Conservation (phyloP, 2,113 vertebrate genomes). For the Eurypyga helias region DNA sequence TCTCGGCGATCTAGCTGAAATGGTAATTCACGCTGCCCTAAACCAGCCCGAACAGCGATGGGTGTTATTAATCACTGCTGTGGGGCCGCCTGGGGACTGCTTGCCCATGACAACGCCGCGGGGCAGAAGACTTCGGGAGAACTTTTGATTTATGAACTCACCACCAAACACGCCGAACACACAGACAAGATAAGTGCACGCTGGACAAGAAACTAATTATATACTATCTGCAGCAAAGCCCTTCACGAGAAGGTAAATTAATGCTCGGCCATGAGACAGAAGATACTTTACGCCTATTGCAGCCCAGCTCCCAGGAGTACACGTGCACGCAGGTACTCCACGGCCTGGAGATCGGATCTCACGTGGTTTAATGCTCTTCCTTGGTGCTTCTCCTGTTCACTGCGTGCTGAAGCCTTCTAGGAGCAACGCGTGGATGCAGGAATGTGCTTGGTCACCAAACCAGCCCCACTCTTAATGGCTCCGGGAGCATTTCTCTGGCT, state of each 20-base stretch:
- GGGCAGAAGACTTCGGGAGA: background rate
- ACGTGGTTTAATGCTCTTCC: background rate
- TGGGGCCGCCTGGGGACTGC: background rate
- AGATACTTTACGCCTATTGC: background rate
- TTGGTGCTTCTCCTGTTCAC: background rate
- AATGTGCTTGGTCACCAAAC: background rate
- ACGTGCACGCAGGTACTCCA: rapidly evolving
- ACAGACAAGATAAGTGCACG: background rate
- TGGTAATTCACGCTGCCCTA: background rate
- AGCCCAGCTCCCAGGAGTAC: background rate
- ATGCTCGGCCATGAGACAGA: background rate
- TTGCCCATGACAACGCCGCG: background rate
- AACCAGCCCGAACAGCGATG: background rate
- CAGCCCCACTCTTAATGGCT: background rate
- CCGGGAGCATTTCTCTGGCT: rapidly evolving
- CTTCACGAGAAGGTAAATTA: background rate
- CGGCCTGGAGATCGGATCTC: rapidly evolving
- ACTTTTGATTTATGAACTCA: constrained; percentile 18
- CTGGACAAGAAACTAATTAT: background rate
- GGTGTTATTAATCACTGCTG: background rate
- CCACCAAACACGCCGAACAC: background rate
- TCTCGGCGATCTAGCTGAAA: rapidly evolving
- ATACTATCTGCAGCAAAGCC: background rate
- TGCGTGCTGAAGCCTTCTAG: background rate
- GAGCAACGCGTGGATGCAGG: background rate